A percentile compares a stretch with the other conserved stretches of the same genome.
These are phyloP conservation scores for Meles meles DNA, from an alignment of 2,113 vertebrate genomes.

Conservation along the genomic window DNA sequence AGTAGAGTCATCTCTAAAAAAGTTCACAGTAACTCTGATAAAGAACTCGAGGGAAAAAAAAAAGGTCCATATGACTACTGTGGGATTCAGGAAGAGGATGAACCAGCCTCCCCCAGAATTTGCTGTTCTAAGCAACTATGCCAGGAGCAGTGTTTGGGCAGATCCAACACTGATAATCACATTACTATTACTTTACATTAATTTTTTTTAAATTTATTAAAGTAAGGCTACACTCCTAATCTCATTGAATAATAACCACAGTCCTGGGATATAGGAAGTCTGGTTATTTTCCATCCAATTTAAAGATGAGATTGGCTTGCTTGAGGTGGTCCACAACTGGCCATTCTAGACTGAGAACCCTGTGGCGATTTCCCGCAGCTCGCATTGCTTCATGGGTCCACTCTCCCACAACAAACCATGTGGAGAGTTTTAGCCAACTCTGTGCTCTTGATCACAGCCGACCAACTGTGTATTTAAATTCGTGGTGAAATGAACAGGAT, in stretches of 20 bases:
- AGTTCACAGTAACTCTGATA: not conserved
- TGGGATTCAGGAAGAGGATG: not conserved
- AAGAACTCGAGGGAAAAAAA: not conserved
- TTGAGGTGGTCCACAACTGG: not conserved
- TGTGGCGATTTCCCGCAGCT: not conserved
- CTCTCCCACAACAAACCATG: not conserved
- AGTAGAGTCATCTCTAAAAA: not conserved
- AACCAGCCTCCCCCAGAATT: not conserved
- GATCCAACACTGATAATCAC: not conserved
- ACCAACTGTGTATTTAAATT: fast-evolving
- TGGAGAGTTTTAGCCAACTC: not conserved
- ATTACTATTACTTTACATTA: not conserved
- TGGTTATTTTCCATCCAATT: not conserved
- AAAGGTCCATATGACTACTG: not conserved
- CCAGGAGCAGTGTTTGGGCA: not conserved
- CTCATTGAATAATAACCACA: not conserved
- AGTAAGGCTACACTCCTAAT: not conserved
- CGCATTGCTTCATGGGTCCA: fast-evolving
- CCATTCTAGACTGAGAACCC: not conserved
- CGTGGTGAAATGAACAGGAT: not conserved
- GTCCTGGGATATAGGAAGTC: not conserved
- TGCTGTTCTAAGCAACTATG: not conserved
- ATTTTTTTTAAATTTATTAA: not conserved
- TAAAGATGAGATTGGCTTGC: not conserved
- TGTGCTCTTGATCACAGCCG: fast-evolving